Evolutionary conservation across 2,888 invertebrate species (phyloP), one percentile per base, ranked within the genome.

Genomic region (Drosophila siamana): DNA sequence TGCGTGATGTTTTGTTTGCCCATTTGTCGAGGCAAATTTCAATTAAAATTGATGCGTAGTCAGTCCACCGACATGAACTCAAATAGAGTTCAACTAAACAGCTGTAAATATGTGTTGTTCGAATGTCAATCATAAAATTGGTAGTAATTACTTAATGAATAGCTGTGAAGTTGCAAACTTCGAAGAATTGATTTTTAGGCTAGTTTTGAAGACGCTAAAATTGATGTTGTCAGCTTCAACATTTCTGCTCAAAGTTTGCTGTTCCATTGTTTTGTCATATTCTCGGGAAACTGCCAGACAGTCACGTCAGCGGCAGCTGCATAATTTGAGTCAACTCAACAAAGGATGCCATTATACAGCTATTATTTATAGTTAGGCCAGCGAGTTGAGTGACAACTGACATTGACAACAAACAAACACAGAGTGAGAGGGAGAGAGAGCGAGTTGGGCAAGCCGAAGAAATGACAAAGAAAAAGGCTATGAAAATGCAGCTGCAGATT

Each of bases 161-260:
- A n/a, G n/a, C n/a, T n/a, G n/a, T n/a, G n/a, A n/a, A n/a, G 4
- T 22, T 22, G 22, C 22, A 22, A 22, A 22, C 22, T 22, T 22
- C 22, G 2, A 22, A 22, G 22, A 22, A 22, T 22, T 22, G n/a
- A n/a, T n/a, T n/a, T n/a, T n/a, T n/a, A n/a, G n/a, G n/a, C n/a
- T n/a, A n/a, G n/a, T n/a, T n/a, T n/a, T n/a, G n/a, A n/a, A 16
- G 47, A 33, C 50, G 51, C 30, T 64, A 6, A 65, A 65, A 73
- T 74, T 40, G 48, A 56, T 74, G 69, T 51, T n/a, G 40, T 11
- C 57, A 44, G 47, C 51, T 22, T 66, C 65, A 70, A 74, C 65
- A 65, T 69, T 65, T 70, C 36, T 46, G 6, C n/a, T n/a, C 19
- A 19, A 41, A 56, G 15, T 41, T 43, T 57, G 51, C n/a, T n/a